These are phyloP conservation scores for Drosophila aldrichi DNA, from an alignment of 2,888 invertebrate genomes.

Conservation along the genomic window DNA sequence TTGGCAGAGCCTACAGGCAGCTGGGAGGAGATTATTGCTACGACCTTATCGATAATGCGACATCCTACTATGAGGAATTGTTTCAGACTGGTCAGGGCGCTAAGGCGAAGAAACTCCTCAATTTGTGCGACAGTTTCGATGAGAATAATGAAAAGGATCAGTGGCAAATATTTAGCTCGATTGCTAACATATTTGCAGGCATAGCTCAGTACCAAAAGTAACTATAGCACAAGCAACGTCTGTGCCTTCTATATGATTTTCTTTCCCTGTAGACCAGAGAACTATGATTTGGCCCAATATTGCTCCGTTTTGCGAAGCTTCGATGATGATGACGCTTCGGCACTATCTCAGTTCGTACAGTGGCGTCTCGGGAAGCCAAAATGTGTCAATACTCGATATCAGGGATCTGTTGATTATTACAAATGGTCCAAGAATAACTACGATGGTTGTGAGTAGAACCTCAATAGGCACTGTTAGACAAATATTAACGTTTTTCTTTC, in stretches of 20 bases:
- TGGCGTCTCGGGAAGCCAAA: constrained; percentile 39
- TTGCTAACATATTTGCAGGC: constrained; percentile 71
- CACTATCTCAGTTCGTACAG: constrained; percentile 60
- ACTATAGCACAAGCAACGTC: not conserved
- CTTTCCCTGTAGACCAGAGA: constrained; percentile 42
- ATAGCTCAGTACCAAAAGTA: constrained; percentile 75
- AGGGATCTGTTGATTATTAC: constrained; percentile 49
- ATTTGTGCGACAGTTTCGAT: constrained; percentile 70
- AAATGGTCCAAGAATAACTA: constrained; percentile 58
- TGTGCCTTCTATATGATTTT: not conserved
- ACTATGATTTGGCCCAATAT: constrained; percentile 44
- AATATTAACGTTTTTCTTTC: not conserved
- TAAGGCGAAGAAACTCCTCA: constrained; percentile 56
- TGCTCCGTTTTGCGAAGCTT: constrained; percentile 54
- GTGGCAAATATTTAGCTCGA: constrained; percentile 69
- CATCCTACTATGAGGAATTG: constrained; percentile 55
- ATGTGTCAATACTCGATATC: constrained; percentile 61
- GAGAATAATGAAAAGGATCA: constrained; percentile 52
- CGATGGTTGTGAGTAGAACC: constrained; percentile 48
- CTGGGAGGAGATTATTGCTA: constrained; percentile 72
- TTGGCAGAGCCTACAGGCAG: constrained; percentile 59
- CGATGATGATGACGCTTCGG: constrained; percentile 53
- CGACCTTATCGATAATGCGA: constrained; percentile 66
- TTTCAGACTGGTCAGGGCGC: constrained; percentile 45
- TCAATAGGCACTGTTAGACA: not conserved